These are phyloP conservation scores for Caenorhabditis angaria DNA, from an alignment of 2,888 invertebrate species.

Conservation along the genomic window DNA sequence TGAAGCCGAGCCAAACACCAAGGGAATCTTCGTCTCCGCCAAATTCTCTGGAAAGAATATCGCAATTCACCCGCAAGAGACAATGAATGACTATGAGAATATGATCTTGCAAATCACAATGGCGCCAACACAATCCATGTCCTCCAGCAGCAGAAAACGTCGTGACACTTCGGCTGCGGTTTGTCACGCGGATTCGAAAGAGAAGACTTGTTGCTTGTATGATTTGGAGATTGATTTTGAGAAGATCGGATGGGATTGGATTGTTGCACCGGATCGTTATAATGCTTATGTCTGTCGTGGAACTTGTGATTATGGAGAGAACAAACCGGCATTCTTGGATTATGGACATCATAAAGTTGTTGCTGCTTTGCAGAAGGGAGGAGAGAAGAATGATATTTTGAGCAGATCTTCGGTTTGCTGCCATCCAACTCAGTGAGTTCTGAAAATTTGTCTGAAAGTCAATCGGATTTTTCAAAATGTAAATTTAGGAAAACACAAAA, in stretches of 20 bases:
- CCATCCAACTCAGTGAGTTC: slow-evolving; percentile 80
- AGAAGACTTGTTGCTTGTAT: slow-evolving; percentile 85
- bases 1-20: background rate
- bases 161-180: slow-evolving; percentile 50
- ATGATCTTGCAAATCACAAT: slow-evolving; percentile 60
- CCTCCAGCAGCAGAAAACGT: too few species aligned
- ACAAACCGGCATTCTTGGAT: slow-evolving; percentile 68
- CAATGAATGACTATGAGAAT: slow-evolving; percentile 22
- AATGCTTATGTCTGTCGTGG: slow-evolving; percentile 95
- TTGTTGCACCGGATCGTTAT: slow-evolving; percentile 92
- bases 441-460: too few species aligned
- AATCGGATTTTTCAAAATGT: slow-evolving; percentile 60
- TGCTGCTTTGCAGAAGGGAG: slow-evolving; percentile 1
- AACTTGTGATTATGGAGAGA: slow-evolving; percentile 89
- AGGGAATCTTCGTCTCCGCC: slow-evolving; percentile 38
- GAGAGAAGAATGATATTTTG: slow-evolving; percentile 72
- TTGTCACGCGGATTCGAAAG: slow-evolving; percentile 40
- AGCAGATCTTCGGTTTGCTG: slow-evolving; percentile 87
- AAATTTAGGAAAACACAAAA: too few species aligned
- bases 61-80: slow-evolving; percentile 52
- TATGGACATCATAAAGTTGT: slow-evolving; percentile 28
- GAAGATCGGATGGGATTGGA: slow-evolving; percentile 96
- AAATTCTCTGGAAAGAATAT: slow-evolving; percentile 53
- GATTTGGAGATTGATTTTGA: slow-evolving; percentile 88
- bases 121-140: slow-evolving; percentile 14